Evolutionary conservation across 2,888 invertebrate genomes (phyloP).

Genomic region (Nephrocerus scutellatus): DNA sequence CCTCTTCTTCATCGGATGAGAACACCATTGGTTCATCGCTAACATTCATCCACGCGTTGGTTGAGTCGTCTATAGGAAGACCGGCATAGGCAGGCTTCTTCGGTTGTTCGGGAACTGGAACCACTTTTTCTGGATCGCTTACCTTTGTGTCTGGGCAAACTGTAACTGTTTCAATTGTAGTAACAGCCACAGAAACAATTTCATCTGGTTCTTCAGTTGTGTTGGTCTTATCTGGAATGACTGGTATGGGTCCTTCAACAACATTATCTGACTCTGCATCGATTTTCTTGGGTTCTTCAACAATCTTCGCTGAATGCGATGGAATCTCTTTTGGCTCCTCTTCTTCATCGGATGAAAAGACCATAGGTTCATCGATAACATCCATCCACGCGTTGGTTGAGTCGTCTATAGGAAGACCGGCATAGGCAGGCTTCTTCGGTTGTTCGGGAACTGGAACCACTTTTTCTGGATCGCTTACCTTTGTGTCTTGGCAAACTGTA

Average conservation of each 20-base stretch:
- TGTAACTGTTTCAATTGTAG: conserved; percentile 16
- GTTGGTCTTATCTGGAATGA: conserved; percentile 10
- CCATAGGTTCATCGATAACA: conserved; percentile 19
- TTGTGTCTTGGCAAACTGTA: too few relatives aligned
- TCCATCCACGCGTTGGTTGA: conserved; percentile 31
- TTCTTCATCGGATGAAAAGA: conserved; percentile 24
- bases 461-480: too few relatives aligned
- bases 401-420: conserved; percentile 29
- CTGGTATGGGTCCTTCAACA: background rate
- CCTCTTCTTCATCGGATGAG: conserved; percentile 26
- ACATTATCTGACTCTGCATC: background rate
- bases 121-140: background rate
- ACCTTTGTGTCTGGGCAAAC: background rate
- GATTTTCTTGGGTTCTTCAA: background rate
- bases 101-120: background rate
- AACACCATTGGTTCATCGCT: conserved; percentile 16
- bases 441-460: too few relatives aligned
- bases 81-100: conserved; percentile 21
- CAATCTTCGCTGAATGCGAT: background rate
- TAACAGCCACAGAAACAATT: conserved; percentile 13
- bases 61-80: conserved; percentile 29
- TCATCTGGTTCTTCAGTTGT: conserved; percentile 9
- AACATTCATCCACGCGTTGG: conserved; percentile 31
- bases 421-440: conserved; percentile 17
- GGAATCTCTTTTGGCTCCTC: conserved; percentile 30